Evolutionary conservation across 2,113 vertebrate species (phyloP), one percentile per base, ranked within the genome.

Genomic region (Dissostichus mawsoni): DNA sequence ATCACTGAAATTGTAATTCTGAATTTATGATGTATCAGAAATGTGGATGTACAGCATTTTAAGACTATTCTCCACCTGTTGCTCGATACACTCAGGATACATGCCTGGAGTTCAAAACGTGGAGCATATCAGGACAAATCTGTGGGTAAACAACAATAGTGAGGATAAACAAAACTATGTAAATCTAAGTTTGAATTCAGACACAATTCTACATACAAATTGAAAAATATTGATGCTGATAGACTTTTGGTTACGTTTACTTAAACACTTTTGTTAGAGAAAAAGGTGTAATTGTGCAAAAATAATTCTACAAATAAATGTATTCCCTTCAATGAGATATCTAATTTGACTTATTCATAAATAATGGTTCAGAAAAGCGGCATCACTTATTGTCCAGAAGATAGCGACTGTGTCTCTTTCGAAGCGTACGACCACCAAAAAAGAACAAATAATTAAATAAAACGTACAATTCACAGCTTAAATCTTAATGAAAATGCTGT

Each of bases 361-460:
- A 12, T 36, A 17, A 41, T 36, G 2, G 11, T 47, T 23, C 8
- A n/a, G 41, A 69, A 33, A 29, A 14, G 8, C 18, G 33, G 7
- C n/a, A 25, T 50, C 33, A 18, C 57, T 50, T 23, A 4, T 11
- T 70, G 69, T 73, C 87, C 89, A 90, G 68, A 78, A 84, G 86
- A 67, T 82, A 86, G 84, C 86, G 51, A 73, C 62, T 47, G 44
- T 29, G 76, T 61, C 47, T 44, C 44, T 23, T 72, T 48, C 73
- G 0, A 69, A 18, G 14, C 14, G 16, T 10, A 29, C 29, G 3
- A 18, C 3, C 33, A 3, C 7, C 6, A 52, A 10, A 48, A 59
- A 56, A 33, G 6, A 48, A 45, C 5, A 25, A 72, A 10, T n/a
- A 2, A 29, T 18, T 41, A 36, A 11, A 72, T 3, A 8, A 13